phyloP scores from a whole-genome alignment of 1,140 invertebrate genomes.

The Drosophila gunungcola region DNA sequence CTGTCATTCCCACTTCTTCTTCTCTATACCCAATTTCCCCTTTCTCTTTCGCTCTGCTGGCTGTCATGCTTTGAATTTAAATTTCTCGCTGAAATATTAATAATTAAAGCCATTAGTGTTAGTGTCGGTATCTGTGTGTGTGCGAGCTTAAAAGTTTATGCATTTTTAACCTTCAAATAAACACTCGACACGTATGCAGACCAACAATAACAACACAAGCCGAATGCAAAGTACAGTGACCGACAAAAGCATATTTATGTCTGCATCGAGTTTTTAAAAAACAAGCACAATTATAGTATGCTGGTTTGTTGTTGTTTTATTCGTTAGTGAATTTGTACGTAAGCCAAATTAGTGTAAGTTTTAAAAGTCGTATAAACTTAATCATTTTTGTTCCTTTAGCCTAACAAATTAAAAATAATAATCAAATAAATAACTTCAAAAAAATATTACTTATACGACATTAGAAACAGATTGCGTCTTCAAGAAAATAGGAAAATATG shows the following conservation, averaged over 20 bases:
- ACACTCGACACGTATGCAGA: constrained; percentile 55
- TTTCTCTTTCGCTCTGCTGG: constrained; percentile 8
- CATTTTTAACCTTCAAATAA: constrained; percentile 75
- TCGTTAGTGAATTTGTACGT: too few species aligned
- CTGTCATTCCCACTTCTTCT: neutral
- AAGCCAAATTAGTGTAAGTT: too few species aligned
- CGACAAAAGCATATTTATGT: neutral
- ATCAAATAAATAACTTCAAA: neutral
- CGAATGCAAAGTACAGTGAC: constrained; percentile 16
- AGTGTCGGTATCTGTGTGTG: constrained; percentile 30
- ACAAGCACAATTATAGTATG: neutral
- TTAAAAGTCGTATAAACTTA: neutral
- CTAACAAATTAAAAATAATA: neutral
- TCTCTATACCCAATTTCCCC: neutral
- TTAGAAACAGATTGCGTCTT: too few species aligned
- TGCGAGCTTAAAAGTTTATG: constrained; percentile 59
- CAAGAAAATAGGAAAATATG: neutral
- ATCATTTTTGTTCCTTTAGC: neutral
- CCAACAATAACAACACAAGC: constrained; percentile 42
- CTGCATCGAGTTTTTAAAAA: too few species aligned
- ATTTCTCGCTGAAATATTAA: constrained; percentile 76
- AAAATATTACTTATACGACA: neutral
- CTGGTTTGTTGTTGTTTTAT: too few species aligned
- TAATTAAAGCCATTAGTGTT: constrained; percentile 66
- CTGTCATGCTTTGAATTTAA: constrained; percentile 73